phyloP scores from a whole-genome alignment of 2,113 vertebrate species.

The Phyllostomus discolor region DNA sequence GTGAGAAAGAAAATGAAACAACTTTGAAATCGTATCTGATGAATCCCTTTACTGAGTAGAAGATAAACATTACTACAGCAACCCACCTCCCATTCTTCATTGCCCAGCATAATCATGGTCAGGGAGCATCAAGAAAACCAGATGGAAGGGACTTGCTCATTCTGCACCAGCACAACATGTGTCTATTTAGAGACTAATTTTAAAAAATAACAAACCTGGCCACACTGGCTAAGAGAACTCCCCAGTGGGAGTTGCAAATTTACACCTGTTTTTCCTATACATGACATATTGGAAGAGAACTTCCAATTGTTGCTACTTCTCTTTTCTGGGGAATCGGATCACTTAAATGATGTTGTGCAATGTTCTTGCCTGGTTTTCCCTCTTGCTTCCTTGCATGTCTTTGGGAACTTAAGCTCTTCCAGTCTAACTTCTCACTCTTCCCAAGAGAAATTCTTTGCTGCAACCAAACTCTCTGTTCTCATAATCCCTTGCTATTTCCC shows the following conservation, averaged over 20 bases:
- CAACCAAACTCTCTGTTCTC: neutral
- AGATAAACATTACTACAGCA: slow-evolving; percentile 5
- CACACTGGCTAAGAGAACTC: neutral
- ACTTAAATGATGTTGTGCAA: neutral
- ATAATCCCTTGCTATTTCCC: neutral
- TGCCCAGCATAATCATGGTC: slow-evolving; percentile 36
- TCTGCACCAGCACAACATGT: slow-evolving; percentile 46
- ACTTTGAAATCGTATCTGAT: slow-evolving; percentile 21
- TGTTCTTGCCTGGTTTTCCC: neutral
- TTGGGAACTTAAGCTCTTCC: neutral
- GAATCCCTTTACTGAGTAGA: neutral
- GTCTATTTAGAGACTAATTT: slow-evolving; percentile 39
- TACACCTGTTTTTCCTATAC: neutral
- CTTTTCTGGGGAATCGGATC: neutral
- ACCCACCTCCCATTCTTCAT: neutral
- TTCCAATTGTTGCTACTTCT: neutral
- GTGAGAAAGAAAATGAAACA: slow-evolving; percentile 32
- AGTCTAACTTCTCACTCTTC: neutral
- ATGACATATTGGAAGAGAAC: neutral
- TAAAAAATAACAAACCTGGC: slow-evolving; percentile 46
- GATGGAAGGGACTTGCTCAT: slow-evolving; percentile 17
- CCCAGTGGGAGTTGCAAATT: neutral
- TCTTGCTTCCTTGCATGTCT: neutral
- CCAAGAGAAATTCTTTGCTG: neutral
- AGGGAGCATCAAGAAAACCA: slow-evolving; percentile 34